A percentile compares a stretch with the other conserved stretches of the same genome.
Conservation (phyloP, 2,797 vertebrate genomes). For the Babyrousa celebensis region DNA sequence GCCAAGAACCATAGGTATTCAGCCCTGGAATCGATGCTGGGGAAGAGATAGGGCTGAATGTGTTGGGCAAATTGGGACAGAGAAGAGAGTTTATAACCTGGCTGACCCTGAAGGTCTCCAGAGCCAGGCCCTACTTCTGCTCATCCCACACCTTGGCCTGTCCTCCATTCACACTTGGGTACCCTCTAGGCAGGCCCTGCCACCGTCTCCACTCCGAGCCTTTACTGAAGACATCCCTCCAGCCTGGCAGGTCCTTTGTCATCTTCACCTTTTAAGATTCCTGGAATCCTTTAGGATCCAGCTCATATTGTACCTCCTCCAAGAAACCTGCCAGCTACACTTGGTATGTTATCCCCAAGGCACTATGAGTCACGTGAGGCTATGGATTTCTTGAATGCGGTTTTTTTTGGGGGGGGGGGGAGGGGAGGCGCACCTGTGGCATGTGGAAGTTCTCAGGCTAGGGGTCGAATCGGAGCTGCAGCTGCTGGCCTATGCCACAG, state of each 20-base stretch:
- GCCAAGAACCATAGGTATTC: not conserved
- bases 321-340: not conserved
- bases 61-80: not conserved
- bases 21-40: not conserved
- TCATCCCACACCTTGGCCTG: not conserved
- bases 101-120: not conserved
- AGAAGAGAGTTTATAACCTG: not conserved
- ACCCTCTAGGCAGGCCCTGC: not conserved
- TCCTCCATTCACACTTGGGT: not conserved
- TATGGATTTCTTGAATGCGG: constrained; percentile 20
- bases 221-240: not conserved
- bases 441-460: no score
- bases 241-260: not conserved
- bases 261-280: constrained; percentile 50
- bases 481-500: no score
- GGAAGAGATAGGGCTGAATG: not conserved
- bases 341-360: not conserved
- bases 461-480: no score
- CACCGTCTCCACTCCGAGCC: not conserved
- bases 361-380: not conserved
- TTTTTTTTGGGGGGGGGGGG: not conserved
- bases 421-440: no score
- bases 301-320: not conserved
- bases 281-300: constrained; percentile 32
- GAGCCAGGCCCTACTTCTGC: not conserved